These are phyloP conservation scores for Mercenaria mercenaria DNA, from an alignment of 1,140 invertebrate genomes.

Conservation along the genomic window DNA sequence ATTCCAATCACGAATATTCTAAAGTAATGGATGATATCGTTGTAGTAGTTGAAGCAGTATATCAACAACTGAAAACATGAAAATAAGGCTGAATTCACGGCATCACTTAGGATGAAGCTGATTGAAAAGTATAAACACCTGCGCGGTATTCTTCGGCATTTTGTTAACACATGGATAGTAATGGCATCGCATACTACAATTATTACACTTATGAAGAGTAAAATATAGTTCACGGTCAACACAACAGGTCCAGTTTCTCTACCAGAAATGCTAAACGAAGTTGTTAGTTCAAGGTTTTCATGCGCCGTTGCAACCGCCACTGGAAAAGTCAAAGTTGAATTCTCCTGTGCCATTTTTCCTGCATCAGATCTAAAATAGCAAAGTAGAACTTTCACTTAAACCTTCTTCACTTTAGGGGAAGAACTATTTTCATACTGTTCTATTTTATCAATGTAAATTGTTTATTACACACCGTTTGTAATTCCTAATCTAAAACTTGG, in stretches of 20 bases:
- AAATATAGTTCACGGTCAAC: neutral
- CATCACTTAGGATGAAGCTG: neutral
- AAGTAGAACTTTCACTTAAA: too few relatives aligned
- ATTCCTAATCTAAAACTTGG: too few relatives aligned
- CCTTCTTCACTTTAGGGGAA: too few relatives aligned
- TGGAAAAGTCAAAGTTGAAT: neutral
- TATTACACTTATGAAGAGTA: neutral
- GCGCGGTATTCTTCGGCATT: neutral
- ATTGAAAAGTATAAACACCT: neutral
- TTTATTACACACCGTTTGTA: too few relatives aligned
- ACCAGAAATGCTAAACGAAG: neutral
- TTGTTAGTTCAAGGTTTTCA: neutral
- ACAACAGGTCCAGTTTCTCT: neutral
- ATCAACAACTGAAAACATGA: neutral
- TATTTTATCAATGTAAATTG: too few relatives aligned
- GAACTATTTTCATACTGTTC: too few relatives aligned
- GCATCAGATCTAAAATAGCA: too few relatives aligned
- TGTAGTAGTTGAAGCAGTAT: neutral
- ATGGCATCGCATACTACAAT: neutral
- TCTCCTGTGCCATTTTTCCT: neutral
- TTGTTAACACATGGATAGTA: neutral
- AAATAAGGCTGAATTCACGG: neutral
- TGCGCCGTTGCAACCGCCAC: neutral
- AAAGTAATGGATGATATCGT: neutral
- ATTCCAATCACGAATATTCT: neutral